These are phyloP conservation scores for Marmota flaviventris DNA, from an alignment of 2,113 vertebrate genomes.

Conservation along the genomic window DNA sequence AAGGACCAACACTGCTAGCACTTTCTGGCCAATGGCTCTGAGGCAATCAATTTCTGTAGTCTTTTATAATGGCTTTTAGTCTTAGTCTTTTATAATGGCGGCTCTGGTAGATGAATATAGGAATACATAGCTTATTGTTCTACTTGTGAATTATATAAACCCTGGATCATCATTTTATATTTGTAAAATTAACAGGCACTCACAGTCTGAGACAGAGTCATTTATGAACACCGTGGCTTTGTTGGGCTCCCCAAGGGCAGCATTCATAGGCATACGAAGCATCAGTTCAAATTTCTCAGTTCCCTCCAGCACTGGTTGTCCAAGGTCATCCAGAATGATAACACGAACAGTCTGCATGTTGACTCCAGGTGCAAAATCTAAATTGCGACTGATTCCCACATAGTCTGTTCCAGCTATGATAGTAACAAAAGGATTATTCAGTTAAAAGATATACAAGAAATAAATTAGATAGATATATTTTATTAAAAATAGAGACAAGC, in stretches of 20 bases:
- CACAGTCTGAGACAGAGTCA: constrained; percentile 95
- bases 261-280: constrained; percentile 95
- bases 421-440: background rate
- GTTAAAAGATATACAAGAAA: background rate
- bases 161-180: background rate
- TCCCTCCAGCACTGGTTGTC: constrained; percentile 95
- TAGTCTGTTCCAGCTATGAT: constrained; percentile 95
- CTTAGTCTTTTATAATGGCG: background rate
- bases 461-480: background rate
- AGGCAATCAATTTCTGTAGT: background rate
- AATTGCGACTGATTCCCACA: constrained; percentile 95
- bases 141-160: background rate
- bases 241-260: constrained; percentile 93
- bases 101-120: background rate
- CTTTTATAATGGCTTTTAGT: background rate
- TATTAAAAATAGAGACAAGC: background rate
- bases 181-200: constrained; percentile 80
- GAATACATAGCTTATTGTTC: background rate
- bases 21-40: background rate
- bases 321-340: constrained; percentile 95
- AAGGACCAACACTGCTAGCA: background rate
- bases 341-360: constrained; percentile 93
- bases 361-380: constrained; percentile 96
- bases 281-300: constrained; percentile 94
- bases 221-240: constrained; percentile 93